Conservation (phyloP, 2,888 invertebrate species). For the Chrysolina americana region DNA sequence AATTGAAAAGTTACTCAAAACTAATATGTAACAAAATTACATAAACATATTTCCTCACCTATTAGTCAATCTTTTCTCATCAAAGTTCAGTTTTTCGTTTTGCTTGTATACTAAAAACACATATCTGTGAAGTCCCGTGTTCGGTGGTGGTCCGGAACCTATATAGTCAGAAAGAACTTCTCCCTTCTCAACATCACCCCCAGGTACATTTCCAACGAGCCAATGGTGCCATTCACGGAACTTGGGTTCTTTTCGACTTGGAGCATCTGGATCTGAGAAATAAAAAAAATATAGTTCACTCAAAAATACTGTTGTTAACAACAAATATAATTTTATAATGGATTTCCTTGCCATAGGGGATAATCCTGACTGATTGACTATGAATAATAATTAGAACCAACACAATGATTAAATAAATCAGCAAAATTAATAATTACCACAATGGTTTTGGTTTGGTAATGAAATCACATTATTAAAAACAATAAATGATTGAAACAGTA, state of each 20-base stretch:
- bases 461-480: too few species aligned
- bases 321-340: too few species aligned
- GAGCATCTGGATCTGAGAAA: conserved; percentile 83
- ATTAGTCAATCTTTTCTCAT: conserved; percentile 59
- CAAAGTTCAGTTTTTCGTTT: conserved; percentile 62
- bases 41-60: conserved; percentile 32
- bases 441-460: too few species aligned
- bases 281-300: too few species aligned
- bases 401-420: too few species aligned
- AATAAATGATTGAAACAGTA: too few species aligned
- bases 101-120: conserved; percentile 75
- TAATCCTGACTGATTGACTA: too few species aligned
- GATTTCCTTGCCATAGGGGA: too few species aligned
- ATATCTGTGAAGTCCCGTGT: conserved; percentile 79
- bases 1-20: too few species aligned
- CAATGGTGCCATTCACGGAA: conserved; percentile 94
- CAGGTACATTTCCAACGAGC: conserved; percentile 90
- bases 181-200: conserved; percentile 78
- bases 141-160: conserved; percentile 88
- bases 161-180: conserved; percentile 84
- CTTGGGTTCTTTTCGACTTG: conserved; percentile 83
- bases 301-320: conserved; percentile 73
- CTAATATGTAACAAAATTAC: too few species aligned
- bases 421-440: too few species aligned
- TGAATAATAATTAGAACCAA: too few species aligned